These are phyloP conservation scores for Pipa parva DNA, from an alignment of 2,113 vertebrate species.

Conservation along the genomic window DNA sequence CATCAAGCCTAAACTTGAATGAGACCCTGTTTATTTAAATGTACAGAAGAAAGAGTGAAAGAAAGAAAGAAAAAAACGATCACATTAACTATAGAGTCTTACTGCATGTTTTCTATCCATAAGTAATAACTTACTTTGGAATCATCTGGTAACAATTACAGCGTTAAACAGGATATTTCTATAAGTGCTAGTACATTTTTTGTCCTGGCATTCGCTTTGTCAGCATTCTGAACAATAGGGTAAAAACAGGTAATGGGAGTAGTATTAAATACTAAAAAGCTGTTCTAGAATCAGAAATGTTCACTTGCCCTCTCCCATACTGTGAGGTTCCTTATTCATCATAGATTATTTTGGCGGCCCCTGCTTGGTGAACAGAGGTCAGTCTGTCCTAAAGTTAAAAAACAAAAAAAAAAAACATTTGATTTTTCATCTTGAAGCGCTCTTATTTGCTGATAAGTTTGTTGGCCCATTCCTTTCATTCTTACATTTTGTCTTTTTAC, in stretches of 20 bases:
- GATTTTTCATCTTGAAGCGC: too few relatives aligned
- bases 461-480: too few relatives aligned
- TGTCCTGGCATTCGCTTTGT: not conserved
- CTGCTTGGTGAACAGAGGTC: too few relatives aligned
- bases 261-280: too few relatives aligned
- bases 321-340: too few relatives aligned
- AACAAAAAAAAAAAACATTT: too few relatives aligned
- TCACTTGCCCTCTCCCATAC: too few relatives aligned
- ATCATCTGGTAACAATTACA: constrained; percentile 20
- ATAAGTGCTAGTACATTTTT: constrained; percentile 4
- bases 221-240: not conserved
- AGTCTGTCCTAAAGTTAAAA: too few relatives aligned
- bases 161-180: not conserved
- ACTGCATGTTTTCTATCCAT: not conserved
- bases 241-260: constrained; percentile 11
- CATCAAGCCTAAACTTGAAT: not conserved
- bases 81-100: not conserved
- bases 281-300: too few relatives aligned
- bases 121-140: not conserved
- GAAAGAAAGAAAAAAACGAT: not conserved
- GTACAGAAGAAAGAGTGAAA: not conserved
- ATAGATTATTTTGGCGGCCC: too few relatives aligned
- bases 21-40: not conserved
- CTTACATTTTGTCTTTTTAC: too few relatives aligned
- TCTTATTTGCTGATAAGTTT: too few relatives aligned